These are phyloP conservation scores for Gymnogyps californianus DNA, from an alignment of 2,113 vertebrate genomes.

Conservation along the genomic window DNA sequence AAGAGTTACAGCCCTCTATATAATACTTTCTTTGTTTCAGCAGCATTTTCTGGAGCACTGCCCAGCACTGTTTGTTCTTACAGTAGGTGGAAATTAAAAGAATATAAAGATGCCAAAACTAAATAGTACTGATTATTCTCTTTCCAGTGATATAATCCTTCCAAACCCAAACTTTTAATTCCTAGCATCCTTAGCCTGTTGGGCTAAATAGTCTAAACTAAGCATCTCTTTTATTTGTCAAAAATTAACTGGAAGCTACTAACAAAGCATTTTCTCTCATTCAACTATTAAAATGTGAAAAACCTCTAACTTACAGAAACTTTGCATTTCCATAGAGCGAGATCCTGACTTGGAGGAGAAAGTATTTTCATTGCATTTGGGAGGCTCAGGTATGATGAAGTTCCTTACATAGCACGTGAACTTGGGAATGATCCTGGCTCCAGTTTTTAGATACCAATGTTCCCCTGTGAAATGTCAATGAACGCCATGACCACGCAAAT, in stretches of 20 bases:
- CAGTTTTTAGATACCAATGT: neutral
- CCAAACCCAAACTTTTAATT: constrained; percentile 9
- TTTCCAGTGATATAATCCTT: constrained; percentile 56
- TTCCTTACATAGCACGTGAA: neutral
- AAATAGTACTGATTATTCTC: constrained; percentile 54
- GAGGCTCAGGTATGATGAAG: neutral
- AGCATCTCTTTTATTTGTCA: neutral
- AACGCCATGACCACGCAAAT: neutral
- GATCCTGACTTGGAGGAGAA: neutral
- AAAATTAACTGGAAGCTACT: constrained; percentile 37
- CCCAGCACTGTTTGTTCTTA: constrained; percentile 59
- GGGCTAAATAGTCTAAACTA: neutral
- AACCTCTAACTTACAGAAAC: neutral
- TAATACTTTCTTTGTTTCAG: constrained; percentile 51
- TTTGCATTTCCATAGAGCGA: neutral
- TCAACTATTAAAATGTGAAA: neutral
- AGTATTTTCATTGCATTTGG: neutral
- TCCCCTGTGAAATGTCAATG: neutral
- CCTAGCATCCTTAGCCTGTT: neutral
- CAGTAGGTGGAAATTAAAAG: constrained; percentile 61
- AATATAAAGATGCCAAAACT: constrained; percentile 51
- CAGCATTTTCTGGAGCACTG: constrained; percentile 58
- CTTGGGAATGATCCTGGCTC: neutral
- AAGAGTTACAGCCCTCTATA: constrained; percentile 54
- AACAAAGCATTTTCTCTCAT: neutral